Evolutionary conservation across 2,888 invertebrate species (phyloP), one percentile per base, ranked within the genome.

Genomic region (Baronia brevicornis): DNA sequence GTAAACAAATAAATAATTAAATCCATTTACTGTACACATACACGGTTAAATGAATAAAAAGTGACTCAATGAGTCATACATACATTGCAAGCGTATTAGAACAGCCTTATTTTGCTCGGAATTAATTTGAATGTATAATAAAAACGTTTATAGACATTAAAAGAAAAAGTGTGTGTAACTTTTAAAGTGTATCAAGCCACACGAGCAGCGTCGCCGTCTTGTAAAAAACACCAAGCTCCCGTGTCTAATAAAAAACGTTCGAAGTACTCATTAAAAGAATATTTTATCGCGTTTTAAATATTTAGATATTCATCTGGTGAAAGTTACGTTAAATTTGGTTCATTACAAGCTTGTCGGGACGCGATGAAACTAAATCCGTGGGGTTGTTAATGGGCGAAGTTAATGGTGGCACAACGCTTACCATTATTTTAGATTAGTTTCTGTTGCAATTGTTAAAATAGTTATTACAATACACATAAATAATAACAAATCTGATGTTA

Each of bases 271-370:
- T 84, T 80, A 82, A 82, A 73, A 75, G 60, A 67, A 74, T 79
- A 77, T 72, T 80, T 82, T 80, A 82, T 82, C 70, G 69, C 56
- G 56, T 78, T 82, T 80, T 73, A 78, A 78, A 79, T 77, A 79
- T 74, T 74, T 69, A 77, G 78, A 82, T 80, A 78, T 62, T 66
- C 61, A 80, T 82, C 78, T 71, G 66, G 77, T 60, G 80, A 80
- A 79, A 82, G 79, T 77, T 66, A 69, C 64, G 60, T 69, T 64
- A 59, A 61, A 69, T 71, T 71, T 59, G 54, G 69, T 71, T 75
- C 71, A 68, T 80, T 77, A 79, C 66, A 46, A 51, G 41, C 39
- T 45, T 43, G 43, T 48, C 46, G 32, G 41, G 43, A 32, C 28
- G 39, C 58, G 63, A 63, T 73, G 75, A 72, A 74, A 74, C 67